A percentile compares a stretch with the other conserved stretches of the same genome.
These are phyloP conservation scores for Potamilus streckersoni DNA, from an alignment of 1,140 invertebrate species.

Conservation along the genomic window DNA sequence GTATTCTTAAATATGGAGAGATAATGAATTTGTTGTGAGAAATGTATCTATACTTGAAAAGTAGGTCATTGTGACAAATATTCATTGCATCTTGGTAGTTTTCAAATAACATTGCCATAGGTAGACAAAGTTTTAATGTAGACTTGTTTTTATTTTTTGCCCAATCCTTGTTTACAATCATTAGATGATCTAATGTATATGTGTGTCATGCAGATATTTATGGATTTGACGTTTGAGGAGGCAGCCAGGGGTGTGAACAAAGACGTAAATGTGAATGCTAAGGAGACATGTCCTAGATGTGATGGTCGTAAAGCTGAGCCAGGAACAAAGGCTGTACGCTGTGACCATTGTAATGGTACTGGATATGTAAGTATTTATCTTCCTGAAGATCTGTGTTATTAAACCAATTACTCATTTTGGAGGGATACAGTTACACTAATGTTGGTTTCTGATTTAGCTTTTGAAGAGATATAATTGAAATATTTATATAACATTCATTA, in stretches of 20 bases:
- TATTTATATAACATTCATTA: no score
- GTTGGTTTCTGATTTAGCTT: no score
- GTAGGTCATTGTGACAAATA: no score
- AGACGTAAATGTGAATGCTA: conserved; percentile 90
- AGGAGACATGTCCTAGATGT: conserved; percentile 94
- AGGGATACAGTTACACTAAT: no score
- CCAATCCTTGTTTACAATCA: neutral
- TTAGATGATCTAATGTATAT: neutral
- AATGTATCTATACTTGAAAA: no score
- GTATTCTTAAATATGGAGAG: no score
- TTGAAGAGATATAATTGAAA: no score
- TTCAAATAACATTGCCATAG: neutral
- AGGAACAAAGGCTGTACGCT: conserved; percentile 88
- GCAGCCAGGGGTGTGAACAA: conserved; percentile 96
- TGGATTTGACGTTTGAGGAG: conserved; percentile 94
- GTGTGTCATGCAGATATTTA: conserved; percentile 74
- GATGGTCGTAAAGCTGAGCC: conserved; percentile 84
- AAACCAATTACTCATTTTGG: no score
- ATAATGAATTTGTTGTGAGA: no score
- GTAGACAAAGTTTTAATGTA: neutral
- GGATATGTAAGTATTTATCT: conserved; percentile 78
- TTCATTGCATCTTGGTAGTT: neutral
- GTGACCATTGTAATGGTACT: conserved; percentile 96
- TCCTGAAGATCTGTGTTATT: no score
- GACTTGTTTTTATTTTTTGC: neutral